These are phyloP conservation scores for Malacoraja senta DNA, from an alignment of 2,797 vertebrate genomes.

Conservation along the genomic window DNA sequence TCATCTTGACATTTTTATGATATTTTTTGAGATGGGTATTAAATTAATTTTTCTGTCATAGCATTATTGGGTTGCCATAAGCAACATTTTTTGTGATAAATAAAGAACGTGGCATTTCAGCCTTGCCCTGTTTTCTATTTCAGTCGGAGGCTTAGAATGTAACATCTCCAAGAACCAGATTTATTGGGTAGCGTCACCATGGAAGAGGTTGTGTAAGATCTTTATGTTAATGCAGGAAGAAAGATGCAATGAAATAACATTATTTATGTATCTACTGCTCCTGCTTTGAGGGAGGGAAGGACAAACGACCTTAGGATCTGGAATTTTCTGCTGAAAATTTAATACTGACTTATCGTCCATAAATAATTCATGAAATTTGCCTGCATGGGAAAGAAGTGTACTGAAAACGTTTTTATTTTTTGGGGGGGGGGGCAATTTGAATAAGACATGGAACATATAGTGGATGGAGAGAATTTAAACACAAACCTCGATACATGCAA, in stretches of 20 bases:
- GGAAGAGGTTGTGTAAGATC: neutral
- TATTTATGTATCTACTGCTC: neutral
- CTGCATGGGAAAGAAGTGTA: no score
- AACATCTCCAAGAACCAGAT: neutral
- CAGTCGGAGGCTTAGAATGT: neutral
- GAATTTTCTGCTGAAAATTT: neutral
- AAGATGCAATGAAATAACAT: neutral
- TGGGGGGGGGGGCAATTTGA: neutral
- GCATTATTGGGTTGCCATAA: neutral
- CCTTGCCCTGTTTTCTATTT: neutral
- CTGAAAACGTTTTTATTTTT: neutral
- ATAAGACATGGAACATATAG: no score
- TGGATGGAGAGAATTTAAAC: neutral
- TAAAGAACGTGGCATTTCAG: slow-evolving; percentile 1
- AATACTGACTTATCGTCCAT: neutral
- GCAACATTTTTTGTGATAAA: neutral
- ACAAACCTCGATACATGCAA: neutral
- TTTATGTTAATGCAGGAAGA: neutral
- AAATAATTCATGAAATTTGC: neutral
- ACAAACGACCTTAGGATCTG: neutral
- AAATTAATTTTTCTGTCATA: neutral
- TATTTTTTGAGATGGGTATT: slow-evolving; percentile 16
- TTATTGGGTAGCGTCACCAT: neutral
- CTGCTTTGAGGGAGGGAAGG: neutral
- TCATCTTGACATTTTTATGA: slow-evolving; percentile 20